phyloP scores from a whole-genome alignment of 2,797 vertebrate species.

The Sparidentex hasta region DNA sequence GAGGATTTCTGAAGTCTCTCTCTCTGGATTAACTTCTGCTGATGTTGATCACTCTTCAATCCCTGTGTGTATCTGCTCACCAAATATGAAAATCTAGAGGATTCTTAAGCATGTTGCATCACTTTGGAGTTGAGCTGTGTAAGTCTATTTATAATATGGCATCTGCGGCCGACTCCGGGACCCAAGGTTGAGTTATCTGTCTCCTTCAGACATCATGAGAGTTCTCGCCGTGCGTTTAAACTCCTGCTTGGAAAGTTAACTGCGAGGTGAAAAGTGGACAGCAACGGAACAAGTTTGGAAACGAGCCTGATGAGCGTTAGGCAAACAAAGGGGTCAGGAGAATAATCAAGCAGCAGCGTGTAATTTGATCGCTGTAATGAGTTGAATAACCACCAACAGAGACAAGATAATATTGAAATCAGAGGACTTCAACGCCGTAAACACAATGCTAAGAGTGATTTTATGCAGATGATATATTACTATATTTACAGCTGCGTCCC shows the following conservation, averaged over 20 bases:
- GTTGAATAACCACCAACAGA: not conserved
- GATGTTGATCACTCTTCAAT: conserved; percentile 48
- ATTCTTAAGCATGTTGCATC: conserved; percentile 13
- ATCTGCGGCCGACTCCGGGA: conserved; percentile 2
- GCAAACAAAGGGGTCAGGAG: conserved; percentile 1
- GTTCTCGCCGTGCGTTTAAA: not conserved
- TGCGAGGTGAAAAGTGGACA: not conserved
- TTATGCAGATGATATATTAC: conserved; percentile 20
- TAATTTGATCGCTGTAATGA: not conserved
- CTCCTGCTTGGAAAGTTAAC: conserved; percentile 17
- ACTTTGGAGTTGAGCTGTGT: conserved; percentile 21
- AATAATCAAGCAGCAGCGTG: not conserved
- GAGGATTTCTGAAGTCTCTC: conserved; percentile 46
- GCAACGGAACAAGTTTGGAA: conserved; percentile 10
- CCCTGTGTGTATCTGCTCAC: conserved; percentile 1
- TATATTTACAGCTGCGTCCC: no score
- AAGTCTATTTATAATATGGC: conserved; percentile 34
- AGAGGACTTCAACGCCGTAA: not conserved
- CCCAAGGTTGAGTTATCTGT: conserved; percentile 14
- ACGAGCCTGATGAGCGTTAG: conserved; percentile 3
- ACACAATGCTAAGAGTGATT: not conserved
- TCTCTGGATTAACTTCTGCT: conserved; percentile 51
- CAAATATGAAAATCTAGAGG: not conserved
- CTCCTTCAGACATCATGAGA: conserved; percentile 8
- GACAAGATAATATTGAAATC: not conserved